Conservation (phyloP, 2,888 invertebrate genomes). For the Leptinotarsa peninsularis region DNA sequence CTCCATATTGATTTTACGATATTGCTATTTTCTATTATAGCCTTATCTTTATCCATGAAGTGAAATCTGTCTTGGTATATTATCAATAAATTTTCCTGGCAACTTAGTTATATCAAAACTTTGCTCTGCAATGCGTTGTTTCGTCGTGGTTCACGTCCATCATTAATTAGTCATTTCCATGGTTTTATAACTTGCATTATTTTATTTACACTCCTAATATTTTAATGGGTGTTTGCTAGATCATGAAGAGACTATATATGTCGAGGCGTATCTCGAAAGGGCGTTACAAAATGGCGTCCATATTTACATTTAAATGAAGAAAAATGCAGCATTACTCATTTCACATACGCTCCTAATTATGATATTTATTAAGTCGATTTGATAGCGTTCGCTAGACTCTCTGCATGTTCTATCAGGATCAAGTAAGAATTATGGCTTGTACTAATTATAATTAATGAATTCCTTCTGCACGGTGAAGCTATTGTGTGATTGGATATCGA, state of each 20-base stretch:
- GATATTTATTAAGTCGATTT: constrained; percentile 35
- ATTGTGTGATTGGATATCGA: constrained; percentile 16
- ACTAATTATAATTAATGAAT: constrained; percentile 35
- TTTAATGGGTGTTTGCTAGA: constrained; percentile 44
- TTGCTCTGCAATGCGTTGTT: neutral
- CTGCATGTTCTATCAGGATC: constrained; percentile 7
- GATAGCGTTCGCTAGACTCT: constrained; percentile 21
- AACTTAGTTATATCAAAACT: neutral
- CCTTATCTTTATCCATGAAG: too few species aligned
- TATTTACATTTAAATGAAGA: constrained; percentile 63
- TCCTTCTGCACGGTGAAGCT: constrained; percentile 10
- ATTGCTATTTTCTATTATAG: too few species aligned
- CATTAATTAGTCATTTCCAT: constrained; percentile 9
- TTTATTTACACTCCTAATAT: constrained; percentile 20
- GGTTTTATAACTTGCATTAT: neutral
- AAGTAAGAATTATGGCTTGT: constrained; percentile 28
- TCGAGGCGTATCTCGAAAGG: constrained; percentile 57
- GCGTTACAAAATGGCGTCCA: constrained; percentile 61
- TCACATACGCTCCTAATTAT: constrained; percentile 39
- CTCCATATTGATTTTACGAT: too few species aligned
- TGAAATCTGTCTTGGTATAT: too few species aligned
- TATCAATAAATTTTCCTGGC: too few species aligned
- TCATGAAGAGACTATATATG: constrained; percentile 50
- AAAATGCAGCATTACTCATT: constrained; percentile 47
- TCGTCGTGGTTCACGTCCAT: neutral